Conservation (phyloP, 2,113 vertebrate genomes). For the Tretioscincus oriximinensis region DNA sequence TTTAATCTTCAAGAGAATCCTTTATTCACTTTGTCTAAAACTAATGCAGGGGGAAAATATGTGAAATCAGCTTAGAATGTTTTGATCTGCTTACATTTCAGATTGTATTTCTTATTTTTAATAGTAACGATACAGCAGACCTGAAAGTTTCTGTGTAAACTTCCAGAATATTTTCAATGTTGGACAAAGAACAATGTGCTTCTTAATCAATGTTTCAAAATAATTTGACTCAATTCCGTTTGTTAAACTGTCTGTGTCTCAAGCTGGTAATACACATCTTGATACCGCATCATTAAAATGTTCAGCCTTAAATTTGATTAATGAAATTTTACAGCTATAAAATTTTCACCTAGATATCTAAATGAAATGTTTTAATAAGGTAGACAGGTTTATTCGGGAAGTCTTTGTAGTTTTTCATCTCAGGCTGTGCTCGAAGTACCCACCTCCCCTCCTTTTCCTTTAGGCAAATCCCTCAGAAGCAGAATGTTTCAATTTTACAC, state of each 20-base stretch:
- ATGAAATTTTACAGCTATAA: conserved; percentile 82
- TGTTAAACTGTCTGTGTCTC: conserved; percentile 36
- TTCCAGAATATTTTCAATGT: not conserved
- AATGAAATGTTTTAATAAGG: conserved; percentile 82
- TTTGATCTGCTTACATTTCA: not conserved
- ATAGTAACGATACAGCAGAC: not conserved
- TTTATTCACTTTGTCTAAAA: conserved; percentile 1
- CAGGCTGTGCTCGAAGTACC: conserved; percentile 65
- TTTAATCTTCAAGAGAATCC: not conserved
- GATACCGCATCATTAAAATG: conserved; percentile 74
- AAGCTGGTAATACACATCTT: conserved; percentile 37
- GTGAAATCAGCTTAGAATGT: not conserved
- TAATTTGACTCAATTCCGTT: conserved; percentile 14
- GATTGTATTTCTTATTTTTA: conserved; percentile 19
- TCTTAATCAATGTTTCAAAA: not conserved
- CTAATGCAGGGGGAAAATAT: not conserved
- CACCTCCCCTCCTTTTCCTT: conserved; percentile 64
- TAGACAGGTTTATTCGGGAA: conserved; percentile 83
- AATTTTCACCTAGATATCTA: conserved; percentile 87
- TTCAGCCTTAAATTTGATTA: conserved; percentile 75
- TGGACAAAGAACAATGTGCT: not conserved
- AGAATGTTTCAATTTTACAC: conserved; percentile 79
- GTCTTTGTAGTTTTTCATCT: conserved; percentile 80
- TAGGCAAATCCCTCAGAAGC: conserved; percentile 75
- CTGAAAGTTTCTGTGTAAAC: conserved; percentile 13